A percentile compares a stretch with the other conserved stretches of the same genome.
These are phyloP conservation scores for Polydrusus tereticollis DNA, from an alignment of 2,888 invertebrate genomes.

Conservation along the genomic window DNA sequence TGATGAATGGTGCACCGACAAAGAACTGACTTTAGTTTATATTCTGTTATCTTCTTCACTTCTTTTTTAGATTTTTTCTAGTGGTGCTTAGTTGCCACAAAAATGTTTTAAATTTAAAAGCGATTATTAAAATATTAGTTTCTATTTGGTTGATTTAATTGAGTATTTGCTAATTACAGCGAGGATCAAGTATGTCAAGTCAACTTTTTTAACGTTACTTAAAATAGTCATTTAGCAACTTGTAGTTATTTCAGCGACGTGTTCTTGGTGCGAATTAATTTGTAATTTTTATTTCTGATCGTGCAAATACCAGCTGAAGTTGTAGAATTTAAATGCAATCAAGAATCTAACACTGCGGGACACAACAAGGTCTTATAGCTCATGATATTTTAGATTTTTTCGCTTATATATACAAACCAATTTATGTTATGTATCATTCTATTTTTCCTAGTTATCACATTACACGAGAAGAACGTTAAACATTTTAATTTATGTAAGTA, in stretches of 20 bases:
- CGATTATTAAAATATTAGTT: neutral
- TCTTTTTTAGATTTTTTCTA: too few species aligned
- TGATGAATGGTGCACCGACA: too few species aligned
- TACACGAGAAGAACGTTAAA: too few species aligned
- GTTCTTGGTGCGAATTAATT: constrained; percentile 51
- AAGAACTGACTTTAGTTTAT: too few species aligned
- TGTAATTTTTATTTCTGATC: constrained; percentile 55
- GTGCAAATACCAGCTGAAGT: constrained; percentile 16
- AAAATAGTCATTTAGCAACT: neutral
- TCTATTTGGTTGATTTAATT: neutral
- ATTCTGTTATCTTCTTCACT: too few species aligned
- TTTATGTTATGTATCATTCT: neutral
- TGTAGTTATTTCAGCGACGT: constrained; percentile 17
- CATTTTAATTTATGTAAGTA: too few species aligned
- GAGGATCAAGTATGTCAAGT: neutral
- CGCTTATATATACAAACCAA: neutral
- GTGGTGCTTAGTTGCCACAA: too few species aligned
- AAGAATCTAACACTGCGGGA: constrained; percentile 13
- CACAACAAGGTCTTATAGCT: neutral
- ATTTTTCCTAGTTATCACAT: neutral
- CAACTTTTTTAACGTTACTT: neutral
- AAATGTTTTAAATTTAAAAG: too few species aligned
- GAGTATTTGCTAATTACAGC: neutral
- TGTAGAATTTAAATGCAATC: constrained; percentile 23
- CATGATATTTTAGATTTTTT: neutral